phyloP scores from a whole-genome alignment of 1,140 invertebrate genomes.

The Drosophila melanica region DNA sequence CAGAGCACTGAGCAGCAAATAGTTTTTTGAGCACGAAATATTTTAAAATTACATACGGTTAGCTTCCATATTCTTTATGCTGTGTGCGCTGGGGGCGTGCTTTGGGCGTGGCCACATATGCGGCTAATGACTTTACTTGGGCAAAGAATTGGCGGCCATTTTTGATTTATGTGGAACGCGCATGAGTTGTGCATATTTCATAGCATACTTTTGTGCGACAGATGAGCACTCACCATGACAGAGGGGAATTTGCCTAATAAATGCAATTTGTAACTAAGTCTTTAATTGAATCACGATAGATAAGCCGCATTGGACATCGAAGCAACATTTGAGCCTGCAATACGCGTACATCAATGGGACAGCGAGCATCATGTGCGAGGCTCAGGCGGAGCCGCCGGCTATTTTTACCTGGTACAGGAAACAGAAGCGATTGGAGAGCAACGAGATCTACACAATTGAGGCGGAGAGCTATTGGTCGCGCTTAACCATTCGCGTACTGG shows the following conservation, averaged over 20 bases:
- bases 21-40: constrained; percentile 73
- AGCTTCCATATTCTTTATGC: constrained; percentile 27
- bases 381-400: constrained; percentile 85
- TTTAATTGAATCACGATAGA: constrained; percentile 69
- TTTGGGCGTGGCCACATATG: constrained; percentile 54
- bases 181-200: constrained; percentile 55
- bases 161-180: constrained; percentile 63
- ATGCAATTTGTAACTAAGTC: neutral
- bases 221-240: constrained; percentile 3
- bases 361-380: constrained; percentile 86
- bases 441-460: constrained; percentile 73
- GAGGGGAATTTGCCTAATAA: neutral
- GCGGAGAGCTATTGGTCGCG: constrained; percentile 79
- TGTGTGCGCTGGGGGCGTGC: neutral
- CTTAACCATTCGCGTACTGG: constrained; percentile 84
- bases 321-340: constrained; percentile 66
- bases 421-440: constrained; percentile 75
- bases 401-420: constrained; percentile 85
- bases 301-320: constrained; percentile 83
- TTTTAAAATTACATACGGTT: constrained; percentile 60
- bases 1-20: constrained; percentile 62
- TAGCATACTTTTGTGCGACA: constrained; percentile 30
- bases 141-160: neutral
- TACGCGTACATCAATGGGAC: constrained; percentile 85
- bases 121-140: constrained; percentile 64